phyloP scores from a whole-genome alignment of 2,113 vertebrate genomes.

The Psilopsiagon aymara region DNA sequence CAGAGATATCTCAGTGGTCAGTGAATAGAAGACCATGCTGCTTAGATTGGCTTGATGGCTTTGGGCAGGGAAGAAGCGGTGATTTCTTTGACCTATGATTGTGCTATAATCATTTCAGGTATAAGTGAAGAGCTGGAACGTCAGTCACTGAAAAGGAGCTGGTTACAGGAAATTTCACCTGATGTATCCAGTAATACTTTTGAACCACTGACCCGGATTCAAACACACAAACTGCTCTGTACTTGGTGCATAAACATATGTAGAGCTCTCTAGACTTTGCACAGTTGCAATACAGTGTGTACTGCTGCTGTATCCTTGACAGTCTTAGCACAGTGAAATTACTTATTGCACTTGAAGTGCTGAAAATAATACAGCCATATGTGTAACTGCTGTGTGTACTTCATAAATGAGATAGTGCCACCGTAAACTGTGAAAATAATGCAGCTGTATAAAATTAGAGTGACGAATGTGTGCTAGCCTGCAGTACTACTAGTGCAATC shows the following conservation, averaged over 20 bases:
- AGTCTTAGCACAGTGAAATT: constrained; percentile 21
- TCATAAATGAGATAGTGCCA: constrained; percentile 52
- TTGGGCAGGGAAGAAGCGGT: background rate
- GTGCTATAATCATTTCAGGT: background rate
- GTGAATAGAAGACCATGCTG: background rate
- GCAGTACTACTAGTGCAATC: background rate
- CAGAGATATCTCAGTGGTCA: background rate
- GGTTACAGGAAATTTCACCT: background rate
- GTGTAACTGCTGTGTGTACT: constrained; percentile 57
- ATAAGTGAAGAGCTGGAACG: background rate
- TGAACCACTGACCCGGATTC: background rate
- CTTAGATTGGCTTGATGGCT: background rate
- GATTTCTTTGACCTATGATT: background rate
- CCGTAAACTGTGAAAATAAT: constrained; percentile 64
- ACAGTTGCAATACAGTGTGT: background rate
- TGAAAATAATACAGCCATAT: constrained; percentile 65
- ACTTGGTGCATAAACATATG: background rate
- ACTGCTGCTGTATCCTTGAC: constrained; percentile 25
- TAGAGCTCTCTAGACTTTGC: background rate
- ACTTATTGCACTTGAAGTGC: constrained; percentile 42
- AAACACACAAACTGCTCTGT: background rate
- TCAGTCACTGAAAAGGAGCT: background rate
- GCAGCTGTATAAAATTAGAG: constrained; percentile 37
- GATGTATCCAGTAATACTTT: background rate
- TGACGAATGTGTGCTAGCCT: constrained; percentile 8